A percentile compares a stretch with the other conserved stretches of the same genome.
These are phyloP conservation scores for Nixonia krombeini DNA, from an alignment of 1,140 invertebrate genomes.

Conservation along the genomic window DNA sequence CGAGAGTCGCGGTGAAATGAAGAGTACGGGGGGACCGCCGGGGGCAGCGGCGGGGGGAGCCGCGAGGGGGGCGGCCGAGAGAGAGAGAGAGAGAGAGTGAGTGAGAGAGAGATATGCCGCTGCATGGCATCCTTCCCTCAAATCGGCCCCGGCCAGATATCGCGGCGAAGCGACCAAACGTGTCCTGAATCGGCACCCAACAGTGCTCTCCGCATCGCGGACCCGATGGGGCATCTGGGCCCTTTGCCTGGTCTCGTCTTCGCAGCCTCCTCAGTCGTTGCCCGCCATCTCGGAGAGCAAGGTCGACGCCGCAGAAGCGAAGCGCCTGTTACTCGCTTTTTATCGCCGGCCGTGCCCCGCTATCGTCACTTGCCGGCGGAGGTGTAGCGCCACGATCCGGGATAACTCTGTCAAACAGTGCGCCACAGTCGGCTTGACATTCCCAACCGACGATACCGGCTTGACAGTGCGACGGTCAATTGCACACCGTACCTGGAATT, in stretches of 20 bases:
- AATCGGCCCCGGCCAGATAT: slow-evolving; percentile 47
- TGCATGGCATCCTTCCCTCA: slow-evolving; percentile 54
- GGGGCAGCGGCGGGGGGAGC: slow-evolving; percentile 19
- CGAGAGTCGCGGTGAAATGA: slow-evolving; percentile 1
- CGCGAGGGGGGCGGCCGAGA: background rate
- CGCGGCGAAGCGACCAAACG: slow-evolving; percentile 60
- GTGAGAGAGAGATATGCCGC: slow-evolving; percentile 42
- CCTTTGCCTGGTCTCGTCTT: slow-evolving; percentile 49
- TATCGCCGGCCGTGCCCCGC: background rate
- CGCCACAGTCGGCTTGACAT: too few relatives aligned
- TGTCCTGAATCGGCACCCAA: slow-evolving; percentile 57
- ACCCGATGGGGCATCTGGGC: slow-evolving; percentile 45
- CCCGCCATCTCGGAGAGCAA: slow-evolving; percentile 60
- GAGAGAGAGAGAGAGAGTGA: slow-evolving; percentile 19
- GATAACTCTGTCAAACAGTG: too few relatives aligned
- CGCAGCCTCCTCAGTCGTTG: slow-evolving; percentile 63
- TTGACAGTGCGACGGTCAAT: too few relatives aligned
- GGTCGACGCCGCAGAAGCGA: slow-evolving; percentile 25
- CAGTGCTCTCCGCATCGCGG: slow-evolving; percentile 46
- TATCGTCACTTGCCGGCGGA: too few relatives aligned
- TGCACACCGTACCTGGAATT: too few relatives aligned
- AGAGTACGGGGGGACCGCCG: slow-evolving; percentile 10
- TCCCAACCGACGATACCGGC: too few relatives aligned
- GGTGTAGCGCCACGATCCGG: too few relatives aligned
- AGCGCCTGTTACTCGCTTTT: too few relatives aligned